Percentiles rank a stretch among this genome's conserved stretches.
Conservation (phyloP, 1,140 invertebrate genomes). For the Drosophila kikkawai region DNA sequence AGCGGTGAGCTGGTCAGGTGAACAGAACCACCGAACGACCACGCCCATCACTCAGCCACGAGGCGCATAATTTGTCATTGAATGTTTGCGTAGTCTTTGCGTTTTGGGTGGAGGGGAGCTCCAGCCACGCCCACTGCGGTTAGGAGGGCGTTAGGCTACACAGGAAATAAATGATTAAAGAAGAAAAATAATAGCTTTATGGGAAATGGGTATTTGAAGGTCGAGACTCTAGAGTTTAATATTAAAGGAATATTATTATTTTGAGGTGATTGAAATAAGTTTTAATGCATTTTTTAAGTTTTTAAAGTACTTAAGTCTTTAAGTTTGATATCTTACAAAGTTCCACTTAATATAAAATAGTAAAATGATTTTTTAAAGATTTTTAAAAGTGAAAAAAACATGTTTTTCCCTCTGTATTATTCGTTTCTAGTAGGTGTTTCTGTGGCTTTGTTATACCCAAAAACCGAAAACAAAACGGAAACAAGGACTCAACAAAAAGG, state of each 20-base stretch:
- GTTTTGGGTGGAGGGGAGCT: not conserved
- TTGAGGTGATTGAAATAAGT: not conserved
- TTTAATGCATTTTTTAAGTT: not conserved
- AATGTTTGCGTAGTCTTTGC: slow-evolving; percentile 64
- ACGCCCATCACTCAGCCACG: slow-evolving; percentile 62
- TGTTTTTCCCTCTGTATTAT: slow-evolving; percentile 47
- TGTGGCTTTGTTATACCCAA: slow-evolving; percentile 49
- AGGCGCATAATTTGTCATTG: slow-evolving; percentile 80
- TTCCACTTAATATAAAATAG: too few relatives aligned
- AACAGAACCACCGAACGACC: slow-evolving; percentile 32
- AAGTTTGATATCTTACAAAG: too few relatives aligned
- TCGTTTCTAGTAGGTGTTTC: slow-evolving; percentile 58
- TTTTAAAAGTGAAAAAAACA: too few relatives aligned
- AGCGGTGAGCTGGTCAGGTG: slow-evolving; percentile 51
- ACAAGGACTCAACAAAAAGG: slow-evolving; percentile 13
- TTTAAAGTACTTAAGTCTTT: not conserved
- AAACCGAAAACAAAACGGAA: slow-evolving; percentile 39
- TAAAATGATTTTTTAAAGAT: too few relatives aligned
- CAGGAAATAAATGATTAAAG: not conserved
- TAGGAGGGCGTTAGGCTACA: slow-evolving; percentile 16
- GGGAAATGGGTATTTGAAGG: not conserved
- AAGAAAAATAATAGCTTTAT: too few relatives aligned
- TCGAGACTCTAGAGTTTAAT: not conserved
- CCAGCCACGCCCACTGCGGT: slow-evolving; percentile 17
- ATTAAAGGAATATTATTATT: not conserved